phyloP scores from a whole-genome alignment of 2,888 invertebrate species.

The Ypsolopha sequella region DNA sequence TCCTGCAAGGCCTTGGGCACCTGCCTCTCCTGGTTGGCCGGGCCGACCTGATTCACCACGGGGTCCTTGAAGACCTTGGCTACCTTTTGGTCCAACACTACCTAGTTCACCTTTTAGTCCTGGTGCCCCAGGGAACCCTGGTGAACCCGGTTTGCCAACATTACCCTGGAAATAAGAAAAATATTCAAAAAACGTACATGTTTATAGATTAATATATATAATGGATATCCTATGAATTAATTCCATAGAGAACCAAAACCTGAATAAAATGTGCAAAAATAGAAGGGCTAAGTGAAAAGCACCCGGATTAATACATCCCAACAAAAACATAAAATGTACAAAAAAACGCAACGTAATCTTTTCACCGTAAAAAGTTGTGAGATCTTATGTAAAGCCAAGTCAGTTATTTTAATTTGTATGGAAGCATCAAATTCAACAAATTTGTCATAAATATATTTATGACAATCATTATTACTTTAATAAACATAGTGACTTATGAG shows the following conservation, averaged over 20 bases:
- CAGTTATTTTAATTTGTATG: no score
- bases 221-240: slow-evolving; percentile 1
- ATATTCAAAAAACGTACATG: no score
- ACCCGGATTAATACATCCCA: not conserved
- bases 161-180: slow-evolving; percentile 69
- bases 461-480: no score
- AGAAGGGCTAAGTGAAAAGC: not conserved
- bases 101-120: slow-evolving; percentile 88
- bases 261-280: no score
- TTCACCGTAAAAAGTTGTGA: no score
- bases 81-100: slow-evolving; percentile 80
- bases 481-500: no score
- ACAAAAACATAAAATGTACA: no score
- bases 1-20: slow-evolving; percentile 80
- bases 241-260: not conserved
- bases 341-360: no score
- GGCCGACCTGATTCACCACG: slow-evolving; percentile 85
- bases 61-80: slow-evolving; percentile 84
- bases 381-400: no score
- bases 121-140: slow-evolving; percentile 86
- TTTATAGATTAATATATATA: no score
- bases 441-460: no score
- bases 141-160: slow-evolving; percentile 85
- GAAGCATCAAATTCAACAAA: no score
- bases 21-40: slow-evolving; percentile 82